Base-by-base conservation (phyloP, 2,888 invertebrate genomes). In the Melanargia galathea region DNA sequence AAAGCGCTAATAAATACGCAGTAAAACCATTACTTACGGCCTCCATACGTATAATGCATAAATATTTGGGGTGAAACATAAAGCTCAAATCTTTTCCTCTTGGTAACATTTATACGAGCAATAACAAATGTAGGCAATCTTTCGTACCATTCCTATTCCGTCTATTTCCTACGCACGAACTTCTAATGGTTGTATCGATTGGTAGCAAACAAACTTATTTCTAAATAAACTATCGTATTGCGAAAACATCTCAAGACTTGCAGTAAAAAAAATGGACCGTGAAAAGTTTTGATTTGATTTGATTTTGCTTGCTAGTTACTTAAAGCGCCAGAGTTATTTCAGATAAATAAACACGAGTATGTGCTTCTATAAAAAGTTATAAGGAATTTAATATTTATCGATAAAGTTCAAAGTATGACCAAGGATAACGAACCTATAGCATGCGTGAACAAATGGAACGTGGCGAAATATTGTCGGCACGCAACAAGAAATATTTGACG, bases 31-130 rank as follows among this genome's bases (percentile, higher is more conserved):
- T 51, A 20, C 20, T 52, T 35, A 52, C 20, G 52, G 1, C 35
- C 52, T 52, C 52, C 13, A 20, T 35, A 33, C 35, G 52, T 52
- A 30, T 26, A 33, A 33, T 51, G 20, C 20, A 33, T 33, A 35
- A 35, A 52, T 35, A 52, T 52, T 52, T 52, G 52, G 51, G 33
- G 33, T 52, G 33, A 52, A 35, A 35, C 35, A 52, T 52, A 52
- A 35, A 52, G 33, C 51, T 35, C 51, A 11, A 33, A 35, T 52
- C 51, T 52, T 20, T 52, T 52, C 30, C 52, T 52, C 52, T 35
- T 33, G 52, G 33, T 20, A 52, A 52, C 20, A 30, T 52, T 52
- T 52, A 33, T 20, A 35, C 33, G 20, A 33, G 51, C 35, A 20
- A 52, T 52, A 52, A 52, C 18, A 52, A 52, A 35, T 35, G 52